phyloP scores from a whole-genome alignment of 2,888 invertebrate genomes.

The Eristalis intricaria region DNA sequence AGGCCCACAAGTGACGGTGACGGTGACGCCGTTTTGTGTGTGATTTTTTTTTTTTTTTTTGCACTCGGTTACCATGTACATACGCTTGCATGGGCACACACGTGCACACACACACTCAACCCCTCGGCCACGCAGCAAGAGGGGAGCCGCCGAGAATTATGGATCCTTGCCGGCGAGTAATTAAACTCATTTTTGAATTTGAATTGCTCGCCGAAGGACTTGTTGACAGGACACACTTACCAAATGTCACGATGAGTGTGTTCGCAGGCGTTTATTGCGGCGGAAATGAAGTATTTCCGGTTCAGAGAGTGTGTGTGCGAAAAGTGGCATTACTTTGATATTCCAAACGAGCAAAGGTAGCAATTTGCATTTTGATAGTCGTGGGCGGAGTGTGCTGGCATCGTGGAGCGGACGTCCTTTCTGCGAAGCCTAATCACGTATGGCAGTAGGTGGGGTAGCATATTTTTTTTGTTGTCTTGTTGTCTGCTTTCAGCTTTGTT shows the following conservation, averaged over 20 bases:
- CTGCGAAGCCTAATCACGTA: neutral
- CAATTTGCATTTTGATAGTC: constrained; percentile 42
- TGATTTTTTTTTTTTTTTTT: neutral
- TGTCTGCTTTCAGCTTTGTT: neutral
- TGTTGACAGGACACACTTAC: constrained; percentile 29
- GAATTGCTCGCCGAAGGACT: constrained; percentile 4
- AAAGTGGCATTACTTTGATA: constrained; percentile 6
- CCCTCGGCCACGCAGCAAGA: no score
- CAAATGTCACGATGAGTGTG: constrained; percentile 9
- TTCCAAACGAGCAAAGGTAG: constrained; percentile 28
- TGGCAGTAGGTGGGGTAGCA: neutral
- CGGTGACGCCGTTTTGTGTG: neutral
- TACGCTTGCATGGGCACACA: neutral
- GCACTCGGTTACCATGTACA: no score
- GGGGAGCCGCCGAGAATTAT: neutral
- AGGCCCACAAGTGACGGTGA: neutral
- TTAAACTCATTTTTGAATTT: constrained; percentile 36
- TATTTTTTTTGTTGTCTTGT: neutral
- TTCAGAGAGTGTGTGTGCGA: neutral
- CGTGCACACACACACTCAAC: neutral
- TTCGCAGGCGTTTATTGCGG: constrained; percentile 19
- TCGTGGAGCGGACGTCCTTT: neutral
- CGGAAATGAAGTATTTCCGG: constrained; percentile 52
- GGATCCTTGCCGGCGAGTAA: constrained; percentile 10
- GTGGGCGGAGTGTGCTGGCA: neutral